Percentiles rank a stretch among this genome's conserved stretches.
phyloP scores from a whole-genome alignment of 2,113 vertebrate genomes.

The Notechis scutatus region DNA sequence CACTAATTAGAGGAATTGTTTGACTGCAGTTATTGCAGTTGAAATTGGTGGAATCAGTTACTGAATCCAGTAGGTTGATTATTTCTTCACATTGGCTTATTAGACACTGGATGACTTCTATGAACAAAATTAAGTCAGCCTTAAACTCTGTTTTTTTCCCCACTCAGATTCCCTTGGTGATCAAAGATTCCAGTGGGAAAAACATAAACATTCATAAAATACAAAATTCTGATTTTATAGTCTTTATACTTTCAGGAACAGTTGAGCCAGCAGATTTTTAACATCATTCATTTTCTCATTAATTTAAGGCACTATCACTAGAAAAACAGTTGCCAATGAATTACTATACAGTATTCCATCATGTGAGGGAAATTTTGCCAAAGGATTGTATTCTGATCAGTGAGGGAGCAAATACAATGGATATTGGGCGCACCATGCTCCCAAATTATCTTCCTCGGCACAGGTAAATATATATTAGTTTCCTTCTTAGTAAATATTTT shows the following conservation, averaged over 20 bases:
- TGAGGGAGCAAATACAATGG: conserved; percentile 98
- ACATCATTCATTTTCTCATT: not conserved
- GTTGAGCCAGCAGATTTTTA: not conserved
- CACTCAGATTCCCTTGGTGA: not conserved
- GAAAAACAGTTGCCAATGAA: conserved; percentile 83
- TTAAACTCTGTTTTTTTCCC: not conserved
- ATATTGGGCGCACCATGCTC: conserved; percentile 94
- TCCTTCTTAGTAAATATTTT: not conserved
- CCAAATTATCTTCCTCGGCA: conserved; percentile 86
- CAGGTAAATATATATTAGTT: conserved; percentile 69
- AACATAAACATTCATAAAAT: not conserved
- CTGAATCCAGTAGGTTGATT: not conserved
- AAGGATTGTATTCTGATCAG: conserved; percentile 89
- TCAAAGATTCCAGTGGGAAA: not conserved
- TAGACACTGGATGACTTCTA: not conserved
- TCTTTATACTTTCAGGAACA: not conserved
- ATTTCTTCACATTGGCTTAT: not conserved
- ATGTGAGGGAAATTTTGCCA: conserved; percentile 82
- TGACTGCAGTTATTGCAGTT: not conserved
- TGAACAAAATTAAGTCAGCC: not conserved
- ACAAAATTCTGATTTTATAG: not conserved
- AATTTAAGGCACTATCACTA: conserved; percentile 74
- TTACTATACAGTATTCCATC: conserved; percentile 92
- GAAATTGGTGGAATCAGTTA: not conserved
- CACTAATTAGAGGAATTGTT: not conserved